Conservation (phyloP, 2,888 invertebrate species). For the Scaptomyza cyrtandrae region DNA sequence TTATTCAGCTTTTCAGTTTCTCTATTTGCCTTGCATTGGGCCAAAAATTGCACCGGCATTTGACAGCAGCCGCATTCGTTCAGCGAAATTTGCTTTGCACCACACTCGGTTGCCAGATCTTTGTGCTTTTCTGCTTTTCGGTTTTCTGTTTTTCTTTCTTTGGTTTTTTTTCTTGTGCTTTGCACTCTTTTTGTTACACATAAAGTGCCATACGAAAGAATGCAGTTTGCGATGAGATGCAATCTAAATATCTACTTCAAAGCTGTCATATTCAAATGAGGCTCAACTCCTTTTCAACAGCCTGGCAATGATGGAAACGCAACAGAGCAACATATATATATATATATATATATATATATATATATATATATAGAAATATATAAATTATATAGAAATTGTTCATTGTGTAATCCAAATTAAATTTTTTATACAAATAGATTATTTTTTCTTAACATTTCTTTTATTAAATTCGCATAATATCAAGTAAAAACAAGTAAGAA, state of each 20-base stretch:
- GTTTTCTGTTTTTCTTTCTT: background rate
- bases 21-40: constrained; percentile 39
- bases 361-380: no score
- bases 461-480: no score
- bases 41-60: constrained; percentile 73
- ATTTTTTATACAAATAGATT: no score
- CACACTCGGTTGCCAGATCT: constrained; percentile 8
- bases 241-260: constrained; percentile 32
- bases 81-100: constrained; percentile 60
- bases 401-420: no score
- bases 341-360: no score
- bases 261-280: background rate
- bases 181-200: background rate
- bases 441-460: background rate
- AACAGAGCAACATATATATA: no score
- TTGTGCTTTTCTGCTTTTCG: constrained; percentile 7
- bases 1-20: background rate
- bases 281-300: no score
- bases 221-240: constrained; percentile 33
- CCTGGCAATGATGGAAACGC: no score
- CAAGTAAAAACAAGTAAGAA: no score
- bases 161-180: background rate
- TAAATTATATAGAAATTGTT: no score
- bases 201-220: constrained; percentile 1
- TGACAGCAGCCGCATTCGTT: constrained; percentile 73